Evolutionary conservation across 2,797 vertebrate species (phyloP).

Genomic region (Sparus aurata): DNA sequence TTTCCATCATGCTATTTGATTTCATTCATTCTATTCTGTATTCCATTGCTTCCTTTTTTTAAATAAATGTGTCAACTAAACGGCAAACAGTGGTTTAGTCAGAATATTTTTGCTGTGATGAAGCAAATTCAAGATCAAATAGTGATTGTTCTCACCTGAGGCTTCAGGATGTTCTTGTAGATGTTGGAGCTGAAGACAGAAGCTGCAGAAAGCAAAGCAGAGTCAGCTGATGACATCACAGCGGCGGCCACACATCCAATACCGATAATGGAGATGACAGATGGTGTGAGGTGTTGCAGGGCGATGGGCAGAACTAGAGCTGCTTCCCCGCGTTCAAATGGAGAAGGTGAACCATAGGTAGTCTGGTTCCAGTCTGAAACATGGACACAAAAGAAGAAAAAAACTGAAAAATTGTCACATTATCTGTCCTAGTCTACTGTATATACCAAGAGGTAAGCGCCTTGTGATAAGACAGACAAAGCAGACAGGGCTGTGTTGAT

Average conservation of each 20-base stretch:
- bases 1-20: too few relatives aligned
- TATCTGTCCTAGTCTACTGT: too few relatives aligned
- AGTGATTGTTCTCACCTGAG: background rate
- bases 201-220: constrained; percentile 63
- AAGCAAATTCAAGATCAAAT: too few relatives aligned
- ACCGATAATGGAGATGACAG: constrained; percentile 42
- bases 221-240: constrained; percentile 71
- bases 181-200: constrained; percentile 63
- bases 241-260: constrained; percentile 66
- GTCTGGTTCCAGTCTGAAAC: constrained; percentile 66
- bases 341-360: constrained; percentile 48
- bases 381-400: background rate
- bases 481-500: too few relatives aligned
- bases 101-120: background rate
- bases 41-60: too few relatives aligned
- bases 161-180: constrained; percentile 63
- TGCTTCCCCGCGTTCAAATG: constrained; percentile 45
- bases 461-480: too few relatives aligned
- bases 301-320: constrained; percentile 54
- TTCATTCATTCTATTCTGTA: background rate
- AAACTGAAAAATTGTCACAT: background rate
- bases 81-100: background rate
- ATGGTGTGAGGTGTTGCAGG: constrained; percentile 48
- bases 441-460: too few relatives aligned
- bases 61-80: too few relatives aligned